Base-by-base conservation (phyloP, 2,113 vertebrate species). In the Corythoichthys intestinalis region DNA sequence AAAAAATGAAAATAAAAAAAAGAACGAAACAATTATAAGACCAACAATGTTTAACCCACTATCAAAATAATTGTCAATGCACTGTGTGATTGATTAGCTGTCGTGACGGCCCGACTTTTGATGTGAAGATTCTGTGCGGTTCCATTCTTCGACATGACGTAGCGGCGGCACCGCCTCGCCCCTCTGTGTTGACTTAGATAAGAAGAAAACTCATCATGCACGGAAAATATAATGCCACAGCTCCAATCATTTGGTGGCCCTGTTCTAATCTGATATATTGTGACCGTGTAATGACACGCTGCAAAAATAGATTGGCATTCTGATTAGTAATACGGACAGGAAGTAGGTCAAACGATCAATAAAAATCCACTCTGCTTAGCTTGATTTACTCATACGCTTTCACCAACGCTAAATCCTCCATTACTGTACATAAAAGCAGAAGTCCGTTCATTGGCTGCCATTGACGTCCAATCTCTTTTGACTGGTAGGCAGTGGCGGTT, bases 261-360 rank as follows among this genome's bases (percentile, higher is more conserved):
- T 38, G 59, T 50, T 82, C 75, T 66, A 47, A 80, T 80, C 52
- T 54, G 4, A 28, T 78, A 81, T 74, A 71, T 71, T 79, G 62
- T 65, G 58, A 61, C 73, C 20, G 58, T 70, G 66, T 62, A 75
- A 20, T 72, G 65, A 70, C 69, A 41, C 50, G 4, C 75, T 70
- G 68, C 11, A 46, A 69, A 60, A 62, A 9, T 46, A 12, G 37
- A 20, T 47, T 71, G 69, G 63, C 72, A 67, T 13, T 76, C 67
- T 73, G 68, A 70, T 82, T 73, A 81, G 73, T 70, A 63, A 68
- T 78, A 67, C 15, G 34, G 67, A 12, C 70, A 46, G 37, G 63
- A 83, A 79, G 60, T 78, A 58, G 79, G 76, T 71, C 71, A 73
- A 64, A 35, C 64, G 64, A 77, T 78, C 67, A 67, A 67, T 77